phyloP scores from a whole-genome alignment of 2,888 invertebrate genomes.

The Cloeon dipterum region DNA sequence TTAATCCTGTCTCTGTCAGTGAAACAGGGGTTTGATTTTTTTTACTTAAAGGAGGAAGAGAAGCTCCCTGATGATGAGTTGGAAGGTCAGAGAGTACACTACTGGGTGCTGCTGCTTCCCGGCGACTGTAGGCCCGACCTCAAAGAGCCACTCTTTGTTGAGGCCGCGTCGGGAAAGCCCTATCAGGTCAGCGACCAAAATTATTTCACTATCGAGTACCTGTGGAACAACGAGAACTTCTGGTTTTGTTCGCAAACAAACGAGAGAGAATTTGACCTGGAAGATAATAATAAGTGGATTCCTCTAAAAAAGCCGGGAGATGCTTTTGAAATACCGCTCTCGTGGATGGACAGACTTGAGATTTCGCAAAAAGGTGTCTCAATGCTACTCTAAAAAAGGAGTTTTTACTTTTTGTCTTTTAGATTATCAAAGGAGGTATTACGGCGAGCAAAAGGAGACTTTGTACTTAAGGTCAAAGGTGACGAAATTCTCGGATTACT shows the following conservation, averaged over 20 bases:
- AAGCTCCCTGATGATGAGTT: constrained; percentile 37
- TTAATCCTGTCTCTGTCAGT: too few relatives aligned
- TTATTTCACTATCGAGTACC: constrained; percentile 56
- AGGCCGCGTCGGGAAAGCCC: constrained; percentile 53
- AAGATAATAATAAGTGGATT: constrained; percentile 39
- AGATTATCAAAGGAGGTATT: constrained; percentile 47
- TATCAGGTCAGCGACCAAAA: constrained; percentile 29
- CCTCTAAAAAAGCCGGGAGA: constrained; percentile 34
- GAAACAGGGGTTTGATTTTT: too few relatives aligned
- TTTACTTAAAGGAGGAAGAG: constrained; percentile 31
- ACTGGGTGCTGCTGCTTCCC: constrained; percentile 58
- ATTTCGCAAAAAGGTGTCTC: not conserved
- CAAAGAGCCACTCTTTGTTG: constrained; percentile 50
- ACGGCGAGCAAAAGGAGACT: constrained; percentile 39
- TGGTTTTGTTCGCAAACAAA: constrained; percentile 24
- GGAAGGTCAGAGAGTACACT: constrained; percentile 48
- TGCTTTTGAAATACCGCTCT: constrained; percentile 49
- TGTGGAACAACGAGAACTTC: constrained; percentile 75
- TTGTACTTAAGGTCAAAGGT: constrained; percentile 50
- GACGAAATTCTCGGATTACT: constrained; percentile 57
- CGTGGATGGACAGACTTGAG: constrained; percentile 40
- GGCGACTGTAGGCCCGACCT: constrained; percentile 27
- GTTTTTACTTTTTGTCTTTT: constrained; percentile 7
- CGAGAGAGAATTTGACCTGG: constrained; percentile 29
- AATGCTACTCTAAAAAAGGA: constrained; percentile 1